Percentiles rank a stretch among this genome's conserved stretches.
Evolutionary conservation across 2,888 invertebrate genomes (phyloP).

Genomic region (Sesia apiformis): DNA sequence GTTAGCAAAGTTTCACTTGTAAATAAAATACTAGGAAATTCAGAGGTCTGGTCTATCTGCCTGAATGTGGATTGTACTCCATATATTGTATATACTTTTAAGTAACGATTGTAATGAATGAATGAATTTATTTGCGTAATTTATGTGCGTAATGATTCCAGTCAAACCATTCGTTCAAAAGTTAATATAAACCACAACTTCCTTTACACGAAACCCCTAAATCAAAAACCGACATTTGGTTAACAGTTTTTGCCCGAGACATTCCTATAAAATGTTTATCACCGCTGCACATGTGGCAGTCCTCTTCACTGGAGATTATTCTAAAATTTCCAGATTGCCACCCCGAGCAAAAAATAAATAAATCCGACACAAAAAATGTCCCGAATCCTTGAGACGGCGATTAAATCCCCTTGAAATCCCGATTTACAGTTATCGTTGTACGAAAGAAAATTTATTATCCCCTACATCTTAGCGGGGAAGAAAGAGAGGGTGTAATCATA

Average conservation of each 20-base stretch:
- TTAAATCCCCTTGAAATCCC: conserved; percentile 62
- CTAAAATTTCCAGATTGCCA: conserved; percentile 73
- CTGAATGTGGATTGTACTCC: too few species aligned
- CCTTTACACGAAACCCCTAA: conserved; percentile 47
- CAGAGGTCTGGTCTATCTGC: too few species aligned
- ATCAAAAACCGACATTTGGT: conserved; percentile 64
- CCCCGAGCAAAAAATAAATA: conserved; percentile 72
- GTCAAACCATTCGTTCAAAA: not conserved
- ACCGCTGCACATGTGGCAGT: conserved; percentile 62
- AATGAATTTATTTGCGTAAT: too few species aligned
- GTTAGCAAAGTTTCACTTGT: too few species aligned
- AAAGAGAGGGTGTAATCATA: conserved; percentile 9
- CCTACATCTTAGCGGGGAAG: conserved; percentile 13
- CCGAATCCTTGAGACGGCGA: conserved; percentile 55
- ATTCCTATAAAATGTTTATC: conserved; percentile 75
- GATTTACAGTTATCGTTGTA: conserved; percentile 52
- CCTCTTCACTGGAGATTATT: conserved; percentile 65
- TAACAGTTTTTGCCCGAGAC: conserved; percentile 63
- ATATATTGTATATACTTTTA: too few species aligned
- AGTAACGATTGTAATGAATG: too few species aligned
- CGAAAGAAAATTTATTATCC: conserved; percentile 16
- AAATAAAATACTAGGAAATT: too few species aligned
- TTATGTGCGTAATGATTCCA: too few species aligned
- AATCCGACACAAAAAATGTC: conserved; percentile 65
- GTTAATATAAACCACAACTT: conserved; percentile 48